Conservation (phyloP, 2,888 invertebrate genomes). For the Lampropteryx suffumata region DNA sequence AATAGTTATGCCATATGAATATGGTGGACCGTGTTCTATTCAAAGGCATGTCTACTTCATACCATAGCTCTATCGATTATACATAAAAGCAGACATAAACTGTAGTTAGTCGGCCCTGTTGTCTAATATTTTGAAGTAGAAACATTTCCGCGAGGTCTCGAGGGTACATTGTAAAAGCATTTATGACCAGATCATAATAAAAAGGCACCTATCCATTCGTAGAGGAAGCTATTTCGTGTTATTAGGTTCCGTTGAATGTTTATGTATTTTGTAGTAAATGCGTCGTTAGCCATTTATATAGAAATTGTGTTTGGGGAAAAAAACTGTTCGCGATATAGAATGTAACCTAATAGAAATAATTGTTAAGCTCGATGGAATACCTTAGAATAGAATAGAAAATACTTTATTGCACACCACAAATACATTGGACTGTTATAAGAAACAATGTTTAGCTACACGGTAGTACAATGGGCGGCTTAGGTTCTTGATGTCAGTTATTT, state of each 20-base stretch:
- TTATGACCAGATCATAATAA: slow-evolving; percentile 44
- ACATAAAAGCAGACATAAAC: slow-evolving; percentile 50
- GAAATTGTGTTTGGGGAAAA: slow-evolving; percentile 20
- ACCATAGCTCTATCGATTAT: slow-evolving; percentile 46
- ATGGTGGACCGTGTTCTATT: slow-evolving; percentile 22
- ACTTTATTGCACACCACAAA: too few species aligned
- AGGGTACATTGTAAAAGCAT: slow-evolving; percentile 41
- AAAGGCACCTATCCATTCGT: slow-evolving; percentile 27
- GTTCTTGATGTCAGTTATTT: too few species aligned
- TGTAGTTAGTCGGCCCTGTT: slow-evolving; percentile 21
- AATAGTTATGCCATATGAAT: slow-evolving; percentile 30
- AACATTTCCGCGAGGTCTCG: slow-evolving; percentile 29
- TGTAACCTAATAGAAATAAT: not conserved
- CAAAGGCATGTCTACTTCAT: slow-evolving; percentile 9
- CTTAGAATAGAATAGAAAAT: too few species aligned
- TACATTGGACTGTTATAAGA: too few species aligned
- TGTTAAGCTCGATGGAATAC: too few species aligned
- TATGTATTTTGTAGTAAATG: slow-evolving; percentile 37
- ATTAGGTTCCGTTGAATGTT: slow-evolving; percentile 39
- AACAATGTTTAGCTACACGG: too few species aligned
- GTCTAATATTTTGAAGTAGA: slow-evolving; percentile 29
- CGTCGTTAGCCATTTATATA: slow-evolving; percentile 34
- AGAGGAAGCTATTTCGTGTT: slow-evolving; percentile 44
- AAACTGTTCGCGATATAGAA: not conserved
- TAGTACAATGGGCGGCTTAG: too few species aligned